Percentiles rank a stretch among this genome's conserved stretches.
Evolutionary conservation across 92 coral and sea anemone genomes (phyloP).

Genomic region (Isaurus tuberculatus): DNA sequence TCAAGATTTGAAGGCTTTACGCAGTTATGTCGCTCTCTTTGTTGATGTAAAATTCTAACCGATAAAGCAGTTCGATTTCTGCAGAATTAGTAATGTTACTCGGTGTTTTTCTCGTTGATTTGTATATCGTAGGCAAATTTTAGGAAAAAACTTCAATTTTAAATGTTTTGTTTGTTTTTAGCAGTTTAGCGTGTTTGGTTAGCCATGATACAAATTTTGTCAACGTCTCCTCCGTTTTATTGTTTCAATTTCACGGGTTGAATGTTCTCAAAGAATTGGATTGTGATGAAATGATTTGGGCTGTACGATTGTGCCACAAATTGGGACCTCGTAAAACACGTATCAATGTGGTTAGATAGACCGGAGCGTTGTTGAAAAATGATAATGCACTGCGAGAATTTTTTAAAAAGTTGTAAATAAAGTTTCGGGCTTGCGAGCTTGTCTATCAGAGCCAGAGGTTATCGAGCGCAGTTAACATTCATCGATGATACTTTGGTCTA

Average conservation of each 20-base stretch:
- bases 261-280: neutral
- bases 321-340: constrained; percentile 19
- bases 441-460: constrained; percentile 8
- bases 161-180: constrained; percentile 21
- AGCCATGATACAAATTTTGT: neutral
- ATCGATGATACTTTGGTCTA: neutral
- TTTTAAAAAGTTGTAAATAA: constrained; percentile 65
- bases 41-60: constrained; percentile 54
- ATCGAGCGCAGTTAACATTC: neutral
- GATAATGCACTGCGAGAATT: constrained; percentile 23
- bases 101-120: neutral
- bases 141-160: neutral
- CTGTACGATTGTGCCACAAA: constrained; percentile 29
- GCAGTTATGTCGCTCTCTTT: constrained; percentile 53
- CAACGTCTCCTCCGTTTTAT: neutral
- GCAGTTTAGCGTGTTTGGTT: neutral
- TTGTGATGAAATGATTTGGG: neutral
- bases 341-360: constrained; percentile 29
- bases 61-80: constrained; percentile 42
- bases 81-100: constrained; percentile 19
- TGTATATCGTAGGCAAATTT: neutral
- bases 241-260: constrained; percentile 39
- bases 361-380: constrained; percentile 11
- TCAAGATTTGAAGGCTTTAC: constrained; percentile 55
- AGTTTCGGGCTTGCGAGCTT: constrained; percentile 60